Conservation (phyloP, 2,888 invertebrate species). For the Scaptomyza flava region DNA sequence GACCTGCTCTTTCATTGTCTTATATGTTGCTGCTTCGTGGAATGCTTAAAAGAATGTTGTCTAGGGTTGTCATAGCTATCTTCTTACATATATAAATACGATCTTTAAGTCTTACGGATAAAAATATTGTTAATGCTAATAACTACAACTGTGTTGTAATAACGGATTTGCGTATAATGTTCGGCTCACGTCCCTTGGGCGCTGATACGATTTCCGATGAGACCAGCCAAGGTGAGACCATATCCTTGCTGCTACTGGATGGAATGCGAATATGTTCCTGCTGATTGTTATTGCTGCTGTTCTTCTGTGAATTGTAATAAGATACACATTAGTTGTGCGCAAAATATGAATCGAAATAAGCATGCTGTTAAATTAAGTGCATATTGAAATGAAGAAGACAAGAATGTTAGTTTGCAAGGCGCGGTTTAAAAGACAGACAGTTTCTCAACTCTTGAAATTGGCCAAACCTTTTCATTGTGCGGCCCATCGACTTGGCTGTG, state of each 20-base stretch:
- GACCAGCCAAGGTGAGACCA: slow-evolving; percentile 93
- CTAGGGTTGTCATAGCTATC: slow-evolving; percentile 70
- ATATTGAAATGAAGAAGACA: slow-evolving; percentile 66
- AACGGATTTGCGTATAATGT: slow-evolving; percentile 93
- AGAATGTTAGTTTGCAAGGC: slow-evolving; percentile 56
- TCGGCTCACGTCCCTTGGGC: slow-evolving; percentile 88
- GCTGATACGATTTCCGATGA: slow-evolving; percentile 89
- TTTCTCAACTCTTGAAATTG: slow-evolving; percentile 28
- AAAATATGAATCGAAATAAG: background rate
- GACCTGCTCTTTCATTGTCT: slow-evolving; percentile 76
- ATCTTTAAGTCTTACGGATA: slow-evolving; percentile 66
- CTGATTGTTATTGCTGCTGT: slow-evolving; percentile 65
- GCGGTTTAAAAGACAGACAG: slow-evolving; percentile 46
- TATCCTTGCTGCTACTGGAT: slow-evolving; percentile 85
- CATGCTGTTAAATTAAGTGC: slow-evolving; percentile 59
- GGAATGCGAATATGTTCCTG: slow-evolving; percentile 84
- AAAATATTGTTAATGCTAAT: slow-evolving; percentile 52
- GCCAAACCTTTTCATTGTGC: slow-evolving; percentile 82
- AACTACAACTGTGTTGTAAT: slow-evolving; percentile 92
- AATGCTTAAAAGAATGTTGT: slow-evolving; percentile 69
- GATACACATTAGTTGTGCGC: background rate
- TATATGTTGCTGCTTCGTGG: slow-evolving; percentile 49
- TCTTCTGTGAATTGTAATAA: slow-evolving; percentile 79
- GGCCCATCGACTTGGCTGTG: slow-evolving; percentile 70
- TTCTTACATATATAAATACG: slow-evolving; percentile 62